Evolutionary conservation across 2,797 vertebrate species (phyloP), one percentile per base, ranked within the genome.

Genomic region (Pelodytes ibericus): DNA sequence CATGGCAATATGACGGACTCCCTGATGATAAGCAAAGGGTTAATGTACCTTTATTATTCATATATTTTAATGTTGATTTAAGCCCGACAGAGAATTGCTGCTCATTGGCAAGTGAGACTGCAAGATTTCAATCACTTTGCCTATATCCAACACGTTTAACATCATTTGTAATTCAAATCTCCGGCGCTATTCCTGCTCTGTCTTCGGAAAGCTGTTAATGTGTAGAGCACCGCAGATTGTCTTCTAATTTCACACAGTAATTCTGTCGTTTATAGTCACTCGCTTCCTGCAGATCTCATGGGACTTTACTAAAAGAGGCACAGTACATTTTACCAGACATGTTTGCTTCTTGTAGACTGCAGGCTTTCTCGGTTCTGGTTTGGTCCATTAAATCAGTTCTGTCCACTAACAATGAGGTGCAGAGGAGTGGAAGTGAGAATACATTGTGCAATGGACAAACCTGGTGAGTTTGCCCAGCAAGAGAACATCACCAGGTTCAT

Each of bases 81-180:
- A 47, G 44, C 44, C 44, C 13, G 11, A 6, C 4, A 15, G 44
- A 47, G 44, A 57, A 69, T 13, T 22, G 22, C 29, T 57, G 30
- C 26, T 56, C 30, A 33, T 27, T 39, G 51, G 51, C 53, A 41
- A 71, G 29, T 24, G 39, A 33, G 16, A 25, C 39, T 24, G 26
- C 3, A 27, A 31, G 8, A n/a, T 71, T 71, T 59, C 68, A 59
- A 59, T 71, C 68, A 71, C 33, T 65, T 53, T 56, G 33, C 44
- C 61, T 44, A 53, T 29, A 47, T 74, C 65, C 62, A 13, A 25
- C 25, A 30, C 39, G 33, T 36, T 44, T 66, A 59, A 63, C 57
- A 24, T 7, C 41, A 74, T 74, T 74, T 74, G 62, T 74, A 74
- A 74, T 66, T 59, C 72, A 66, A 59, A 65, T 66, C 36, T 29